A percentile compares a stretch with the other conserved stretches of the same genome.
Evolutionary conservation across 2,888 invertebrate species (phyloP).

Genomic region (Lottia gigantea): DNA sequence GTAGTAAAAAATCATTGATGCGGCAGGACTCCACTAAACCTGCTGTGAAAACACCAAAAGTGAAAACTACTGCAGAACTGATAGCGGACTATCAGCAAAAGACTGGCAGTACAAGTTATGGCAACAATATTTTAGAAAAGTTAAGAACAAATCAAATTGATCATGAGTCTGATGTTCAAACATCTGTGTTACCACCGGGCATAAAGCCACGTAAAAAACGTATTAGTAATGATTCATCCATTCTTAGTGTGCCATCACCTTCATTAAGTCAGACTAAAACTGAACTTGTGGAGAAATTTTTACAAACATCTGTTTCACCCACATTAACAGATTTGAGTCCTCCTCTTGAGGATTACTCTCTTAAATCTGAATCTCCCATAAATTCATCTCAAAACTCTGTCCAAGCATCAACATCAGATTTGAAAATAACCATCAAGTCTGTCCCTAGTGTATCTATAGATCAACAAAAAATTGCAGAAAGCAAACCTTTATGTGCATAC

Average conservation of each 20-base stretch:
- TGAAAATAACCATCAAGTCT: neutral
- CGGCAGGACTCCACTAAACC: neutral
- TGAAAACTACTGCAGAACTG: slow-evolving; percentile 84
- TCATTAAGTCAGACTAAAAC: slow-evolving; percentile 64
- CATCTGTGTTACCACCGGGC: slow-evolving; percentile 58
- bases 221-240: slow-evolving; percentile 37
- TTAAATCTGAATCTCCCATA: slow-evolving; percentile 74
- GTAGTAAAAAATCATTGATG: neutral
- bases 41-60: slow-evolving; percentile 69
- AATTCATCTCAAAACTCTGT: slow-evolving; percentile 37
- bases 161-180: slow-evolving; percentile 49
- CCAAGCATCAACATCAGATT: slow-evolving; percentile 17
- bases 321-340: slow-evolving; percentile 47
- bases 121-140: slow-evolving; percentile 56
- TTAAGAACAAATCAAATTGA: slow-evolving; percentile 62
- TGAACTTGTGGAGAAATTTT: slow-evolving; percentile 69
- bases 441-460: neutral
- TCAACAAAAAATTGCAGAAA: neutral
- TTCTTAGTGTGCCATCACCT: slow-evolving; percentile 38
- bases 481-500: neutral
- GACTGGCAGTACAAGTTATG: slow-evolving; percentile 58
- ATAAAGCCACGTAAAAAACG: slow-evolving; percentile 56
- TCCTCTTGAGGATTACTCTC: slow-evolving; percentile 62
- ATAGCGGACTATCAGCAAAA: slow-evolving; percentile 78
- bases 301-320: slow-evolving; percentile 57